Evolutionary conservation across 2,888 invertebrate species (phyloP), one percentile per base, ranked within the genome.

Genomic region (Lasioglossum vierecki): DNA sequence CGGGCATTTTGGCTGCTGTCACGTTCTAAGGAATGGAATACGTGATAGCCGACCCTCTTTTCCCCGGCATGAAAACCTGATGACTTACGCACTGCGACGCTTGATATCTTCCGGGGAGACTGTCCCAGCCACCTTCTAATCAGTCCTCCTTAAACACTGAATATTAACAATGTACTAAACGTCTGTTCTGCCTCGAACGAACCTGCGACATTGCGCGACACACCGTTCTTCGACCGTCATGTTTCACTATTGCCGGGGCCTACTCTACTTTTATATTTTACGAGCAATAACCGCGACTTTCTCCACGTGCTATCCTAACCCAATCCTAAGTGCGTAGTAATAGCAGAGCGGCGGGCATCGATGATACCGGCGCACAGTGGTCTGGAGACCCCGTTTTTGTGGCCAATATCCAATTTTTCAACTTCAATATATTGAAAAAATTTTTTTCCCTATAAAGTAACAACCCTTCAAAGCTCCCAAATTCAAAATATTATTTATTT

Each of bases 1-100:
- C 41, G 76, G 88, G 74, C 77, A 82, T 88, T 88, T 77, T 80
- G 76, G 80, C 74, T 83, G 80, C 80, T 89, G 90, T 88, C 83
- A 78, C 83, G 83, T 83, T 82, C 88, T 79, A 83, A 86, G 89
- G 86, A 90, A 90, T 89, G 90, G 90, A 89, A 89, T 89, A 90
- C 86, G 86, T 82, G 89, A 90, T 90, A 86, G 77, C 79, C 84
- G 83, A 88, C 82, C 85, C 74, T 72, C 80, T 84, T 84, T 60
- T 73, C 49, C 70, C n/a, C n/a, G 41, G 39, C 30, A 77, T 84
- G 63, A 81, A 85, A 79, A 80, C 13, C 39, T 66, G 68, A 70
- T 73, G 73, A 44, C 74, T n/a, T 53, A 80, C 72, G 82, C 70
- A 81, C 49, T 76, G 77, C 81, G 76, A 49, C 39, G 53, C 71